phyloP scores from a whole-genome alignment of 2,888 invertebrate species.

The Drosophila anceps region DNA sequence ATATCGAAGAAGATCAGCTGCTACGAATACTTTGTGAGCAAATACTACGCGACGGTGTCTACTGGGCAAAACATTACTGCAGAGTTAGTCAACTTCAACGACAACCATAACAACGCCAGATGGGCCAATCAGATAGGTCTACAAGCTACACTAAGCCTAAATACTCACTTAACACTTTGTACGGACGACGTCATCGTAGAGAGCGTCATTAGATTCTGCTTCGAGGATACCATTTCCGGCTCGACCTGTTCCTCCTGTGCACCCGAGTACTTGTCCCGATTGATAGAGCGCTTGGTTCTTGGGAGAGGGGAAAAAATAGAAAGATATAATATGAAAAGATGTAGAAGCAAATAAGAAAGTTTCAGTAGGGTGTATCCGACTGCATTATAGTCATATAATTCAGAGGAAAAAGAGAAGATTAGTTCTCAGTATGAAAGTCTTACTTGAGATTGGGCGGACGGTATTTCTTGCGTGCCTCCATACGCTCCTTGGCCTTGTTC shows the following conservation, averaged over 20 bases:
- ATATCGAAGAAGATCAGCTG: slow-evolving; percentile 21
- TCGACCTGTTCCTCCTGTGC: slow-evolving; percentile 60
- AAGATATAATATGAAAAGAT: neutral
- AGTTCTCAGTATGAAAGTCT: slow-evolving; percentile 41
- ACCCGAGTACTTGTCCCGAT: slow-evolving; percentile 86
- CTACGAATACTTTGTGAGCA: slow-evolving; percentile 55
- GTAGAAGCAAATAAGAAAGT: neutral
- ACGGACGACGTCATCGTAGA: slow-evolving; percentile 73
- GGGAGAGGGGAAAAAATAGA: slow-evolving; percentile 8
- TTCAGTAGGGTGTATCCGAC: neutral
- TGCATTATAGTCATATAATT: neutral
- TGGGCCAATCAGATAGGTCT: slow-evolving; percentile 51
- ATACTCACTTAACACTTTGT: slow-evolving; percentile 71
- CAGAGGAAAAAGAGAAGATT: neutral
- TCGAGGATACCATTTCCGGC: slow-evolving; percentile 60
- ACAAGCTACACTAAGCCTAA: neutral
- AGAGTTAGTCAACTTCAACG: slow-evolving; percentile 60
- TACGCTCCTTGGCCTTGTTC: slow-evolving; percentile 91
- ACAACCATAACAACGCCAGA: slow-evolving; percentile 70
- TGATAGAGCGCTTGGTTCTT: slow-evolving; percentile 87
- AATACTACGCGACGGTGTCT: slow-evolving; percentile 57
- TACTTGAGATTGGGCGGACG: slow-evolving; percentile 88
- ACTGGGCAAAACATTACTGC: slow-evolving; percentile 31
- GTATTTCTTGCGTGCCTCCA: slow-evolving; percentile 93
- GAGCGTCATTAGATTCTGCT: slow-evolving; percentile 56